Conservation (phyloP, 2,113 vertebrate species). For the Perognathus longimembris region DNA sequence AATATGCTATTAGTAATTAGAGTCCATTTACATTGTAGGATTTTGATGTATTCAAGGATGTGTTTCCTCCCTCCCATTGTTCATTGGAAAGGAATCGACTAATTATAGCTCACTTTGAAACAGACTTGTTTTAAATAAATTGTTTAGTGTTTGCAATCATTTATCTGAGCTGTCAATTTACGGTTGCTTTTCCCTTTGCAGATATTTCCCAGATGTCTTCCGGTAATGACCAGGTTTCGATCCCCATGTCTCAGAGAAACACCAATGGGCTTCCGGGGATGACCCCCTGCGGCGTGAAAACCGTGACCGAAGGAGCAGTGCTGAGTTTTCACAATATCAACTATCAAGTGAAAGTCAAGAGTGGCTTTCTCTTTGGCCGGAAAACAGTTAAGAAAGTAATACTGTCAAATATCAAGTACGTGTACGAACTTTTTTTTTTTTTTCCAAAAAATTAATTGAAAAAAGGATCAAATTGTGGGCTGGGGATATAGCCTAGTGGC, state of each 20-base stretch:
- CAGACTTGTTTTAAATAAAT: neutral
- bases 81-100: neutral
- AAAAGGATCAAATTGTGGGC: too few relatives aligned
- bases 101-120: neutral
- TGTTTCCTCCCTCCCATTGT: neutral
- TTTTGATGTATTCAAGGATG: neutral
- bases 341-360: slow-evolving; percentile 85
- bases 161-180: neutral
- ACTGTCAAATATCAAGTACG: slow-evolving; percentile 86
- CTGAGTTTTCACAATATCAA: slow-evolving; percentile 87
- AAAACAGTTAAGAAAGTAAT: slow-evolving; percentile 83
- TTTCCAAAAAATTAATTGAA: neutral
- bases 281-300: neutral
- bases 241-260: slow-evolving; percentile 76
- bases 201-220: slow-evolving; percentile 65
- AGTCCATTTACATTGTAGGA: neutral
- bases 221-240: slow-evolving; percentile 39
- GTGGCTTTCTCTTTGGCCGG: slow-evolving; percentile 69
- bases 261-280: slow-evolving; percentile 60
- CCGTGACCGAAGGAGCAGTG: neutral
- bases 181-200: slow-evolving; percentile 57
- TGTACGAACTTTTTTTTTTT: slow-evolving; percentile 42
- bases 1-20: neutral
- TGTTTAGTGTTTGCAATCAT: neutral
- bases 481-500: too few relatives aligned